Evolutionary conservation across 2,888 invertebrate genomes (phyloP), one percentile per base, ranked within the genome.

Genomic region (Margaritifera margaritifera): DNA sequence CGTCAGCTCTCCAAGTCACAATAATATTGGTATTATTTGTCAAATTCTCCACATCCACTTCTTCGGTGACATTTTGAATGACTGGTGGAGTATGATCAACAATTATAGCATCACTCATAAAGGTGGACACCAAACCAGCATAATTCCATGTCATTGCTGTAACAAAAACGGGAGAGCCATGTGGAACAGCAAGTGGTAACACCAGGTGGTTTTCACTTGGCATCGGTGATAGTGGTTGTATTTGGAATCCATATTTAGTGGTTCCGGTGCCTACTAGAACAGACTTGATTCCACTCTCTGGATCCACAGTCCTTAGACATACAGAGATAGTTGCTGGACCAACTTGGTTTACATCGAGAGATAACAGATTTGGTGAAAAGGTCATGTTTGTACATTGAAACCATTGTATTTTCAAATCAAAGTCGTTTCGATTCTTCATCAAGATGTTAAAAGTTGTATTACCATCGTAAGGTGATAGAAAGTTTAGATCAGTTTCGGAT

Each of bases 181-280:
- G 73, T 22, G 67, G 67, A 19, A 61, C 61, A 53, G 68, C 25
- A 24, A 67, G 59, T 15, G 64, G 31, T 19, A 73, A 51, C 15
- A 62, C 31, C 11, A 62, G 52, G 50, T 68, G 66, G 59, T 63
- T 60, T 50, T 60, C 62, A 42, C 57, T 55, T n/a, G 64, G 53
- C 20, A 71, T 67, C 3, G 65, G 53, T 6, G 60, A 62, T 31
- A 72, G 65, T 20, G 72, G 67, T 18, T 27, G 62, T 18, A 77
- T 62, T 59, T 77, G 75, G 31, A 67, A 68, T 25, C 77, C 75
- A 18, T 64, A 65, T 18, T 25, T 19, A 18, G 71, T 75, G 6
- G 74, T 77, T 54, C 77, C 77, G 20, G 64, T 50, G 2, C 77
- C 77, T 11, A 75, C 18, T 59, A 60, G 52, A 54, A 75, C 19